Evolutionary conservation across 2,797 vertebrate species (phyloP).

Genomic region (Neomorphus geoffroyi): DNA sequence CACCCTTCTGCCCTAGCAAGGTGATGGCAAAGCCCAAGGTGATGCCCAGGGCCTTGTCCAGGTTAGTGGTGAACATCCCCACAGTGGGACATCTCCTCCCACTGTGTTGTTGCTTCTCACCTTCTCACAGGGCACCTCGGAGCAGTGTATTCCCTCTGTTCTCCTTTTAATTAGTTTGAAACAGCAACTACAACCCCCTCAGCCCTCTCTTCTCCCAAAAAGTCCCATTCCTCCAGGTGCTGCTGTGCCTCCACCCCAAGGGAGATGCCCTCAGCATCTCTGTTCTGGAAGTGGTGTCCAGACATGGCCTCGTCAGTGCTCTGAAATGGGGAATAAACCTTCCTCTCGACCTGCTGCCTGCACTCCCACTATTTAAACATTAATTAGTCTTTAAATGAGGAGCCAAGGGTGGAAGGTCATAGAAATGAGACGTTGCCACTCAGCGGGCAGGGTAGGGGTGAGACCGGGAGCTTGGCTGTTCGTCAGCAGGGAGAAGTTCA

Average conservation of each 20-base stretch:
- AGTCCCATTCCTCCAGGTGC: not conserved
- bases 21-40: not conserved
- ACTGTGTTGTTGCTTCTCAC: not conserved
- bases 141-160: not conserved
- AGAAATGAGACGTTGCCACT: not conserved
- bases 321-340: not conserved
- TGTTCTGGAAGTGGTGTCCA: not conserved
- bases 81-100: not conserved
- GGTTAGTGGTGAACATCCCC: not conserved
- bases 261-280: not conserved
- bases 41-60: not conserved
- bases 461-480: not conserved
- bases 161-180: not conserved
- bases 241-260: not conserved
- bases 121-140: not conserved
- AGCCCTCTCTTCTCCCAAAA: not conserved
- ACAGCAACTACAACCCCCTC: not conserved
- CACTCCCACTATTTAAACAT: conserved; percentile 29
- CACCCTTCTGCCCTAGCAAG: not conserved
- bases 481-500: not conserved
- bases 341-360: not conserved
- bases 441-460: not conserved
- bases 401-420: conserved; percentile 47
- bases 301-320: not conserved
- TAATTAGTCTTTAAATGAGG: conserved; percentile 36